phyloP scores from a whole-genome alignment of 2,797 vertebrate species.

The Helicolenus hilgendorfi region DNA sequence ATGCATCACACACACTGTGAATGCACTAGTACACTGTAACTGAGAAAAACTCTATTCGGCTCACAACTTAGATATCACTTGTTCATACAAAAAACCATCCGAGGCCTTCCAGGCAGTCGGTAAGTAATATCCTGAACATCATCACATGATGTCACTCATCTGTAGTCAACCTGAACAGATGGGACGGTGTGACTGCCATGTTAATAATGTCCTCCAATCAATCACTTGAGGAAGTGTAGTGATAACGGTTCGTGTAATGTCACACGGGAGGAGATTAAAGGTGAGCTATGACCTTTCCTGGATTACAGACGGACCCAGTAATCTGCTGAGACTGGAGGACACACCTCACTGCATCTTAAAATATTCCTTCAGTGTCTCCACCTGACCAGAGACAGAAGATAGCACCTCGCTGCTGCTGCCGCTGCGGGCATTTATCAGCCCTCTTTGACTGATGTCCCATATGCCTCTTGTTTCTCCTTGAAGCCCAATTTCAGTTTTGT shows the following conservation, averaged over 20 bases:
- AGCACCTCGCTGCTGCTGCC: not conserved
- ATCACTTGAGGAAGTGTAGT: conserved; percentile 44
- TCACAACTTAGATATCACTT: not conserved
- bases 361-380: conserved; percentile 36
- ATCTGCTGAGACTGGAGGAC: conserved; percentile 51
- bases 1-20: not conserved
- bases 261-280: conserved; percentile 64
- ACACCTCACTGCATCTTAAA: conserved; percentile 54
- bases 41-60: not conserved
- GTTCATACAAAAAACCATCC: not conserved
- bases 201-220: conserved; percentile 64
- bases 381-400: conserved; percentile 1
- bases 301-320: conserved; percentile 42
- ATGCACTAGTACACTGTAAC: not conserved
- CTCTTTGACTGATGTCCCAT: conserved; percentile 56
- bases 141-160: conserved; percentile 31
- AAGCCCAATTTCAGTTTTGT: conserved; percentile 56
- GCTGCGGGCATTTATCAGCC: conserved; percentile 44
- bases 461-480: conserved; percentile 53
- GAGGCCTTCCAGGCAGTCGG: not conserved
- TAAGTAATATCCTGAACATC: conserved; percentile 44
- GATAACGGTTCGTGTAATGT: conserved; percentile 27
- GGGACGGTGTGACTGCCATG: conserved; percentile 52
- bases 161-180: conserved; percentile 44
- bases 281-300: conserved; percentile 68